Base-by-base conservation (phyloP, 1,140 invertebrate species). In the Aricia agestis region DNA sequence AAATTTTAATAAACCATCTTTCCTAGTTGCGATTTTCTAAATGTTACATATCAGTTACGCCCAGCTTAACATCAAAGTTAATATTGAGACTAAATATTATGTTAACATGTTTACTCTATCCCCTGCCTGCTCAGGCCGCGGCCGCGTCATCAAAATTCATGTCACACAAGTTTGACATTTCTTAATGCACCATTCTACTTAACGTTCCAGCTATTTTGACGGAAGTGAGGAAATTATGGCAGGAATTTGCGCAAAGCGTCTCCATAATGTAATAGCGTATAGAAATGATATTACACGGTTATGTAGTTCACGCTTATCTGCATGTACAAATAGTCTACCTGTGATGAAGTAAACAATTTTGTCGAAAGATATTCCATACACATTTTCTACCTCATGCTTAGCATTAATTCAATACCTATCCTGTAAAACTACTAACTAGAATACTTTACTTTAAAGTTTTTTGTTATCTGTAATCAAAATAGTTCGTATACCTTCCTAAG, bases 161-260 rank as follows among this genome's bases (percentile, higher is more conserved):
- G 59, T 63, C 59, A 63, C 59, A 63, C 59, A 19, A 63, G 59
- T 63, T 63, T 19, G 59, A 63, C 59, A 63, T 63, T 63, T 63
- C 59, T 63, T 63, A 63, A 63, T 63, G 59, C 59, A 19, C 19
- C 59, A 63, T 63, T 63, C 59, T 63, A 11, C 59, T 63, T 11
- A 52, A 11, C 45, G 59, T 63, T 9, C 36, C 59, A 19, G 45
- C 59, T 63, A 63, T 63, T 19, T 63, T 25, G 59, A 63, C 7
- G 59, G 18, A 63, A 63, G 59, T 63, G 59, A 63, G 59, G 59
- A 63, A 63, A 63, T 63, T 63, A 63, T 63, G 59, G 59, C n/a
- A 63, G 59, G 59, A 63, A 63, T 63, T 63, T 63, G 19, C 59
- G 59, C 59, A 63, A 63, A 63, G 59, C 59, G 59, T 25, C 59